Evolutionary conservation across 2,113 vertebrate genomes (phyloP).

Genomic region (Myotis brandtii): DNA sequence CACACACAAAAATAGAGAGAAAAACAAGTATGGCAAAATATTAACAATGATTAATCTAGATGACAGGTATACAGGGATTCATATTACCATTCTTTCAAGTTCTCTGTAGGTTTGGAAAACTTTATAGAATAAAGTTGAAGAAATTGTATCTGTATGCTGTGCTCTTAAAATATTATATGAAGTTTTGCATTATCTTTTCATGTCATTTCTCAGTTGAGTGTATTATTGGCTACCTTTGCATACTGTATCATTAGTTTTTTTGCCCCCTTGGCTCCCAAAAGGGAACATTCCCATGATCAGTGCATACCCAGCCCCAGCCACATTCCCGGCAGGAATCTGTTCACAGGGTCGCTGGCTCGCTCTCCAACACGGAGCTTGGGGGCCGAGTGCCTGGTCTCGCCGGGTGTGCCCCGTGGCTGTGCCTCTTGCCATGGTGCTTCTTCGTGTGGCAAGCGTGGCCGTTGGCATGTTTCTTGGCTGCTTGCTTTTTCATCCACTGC

Average conservation of each 20-base stretch:
- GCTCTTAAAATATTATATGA: background rate
- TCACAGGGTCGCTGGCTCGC: background rate
- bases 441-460: constrained; percentile 34
- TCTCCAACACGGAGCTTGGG: background rate
- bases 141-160: constrained; percentile 14
- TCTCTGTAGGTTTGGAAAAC: constrained; percentile 1
- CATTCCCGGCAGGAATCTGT: background rate
- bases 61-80: background rate
- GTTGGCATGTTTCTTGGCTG: constrained; percentile 51
- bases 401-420: background rate
- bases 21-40: background rate
- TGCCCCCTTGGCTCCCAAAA: background rate
- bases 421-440: background rate
- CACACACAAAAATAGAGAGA: background rate
- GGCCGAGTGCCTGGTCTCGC: background rate
- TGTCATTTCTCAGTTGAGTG: background rate
- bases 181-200: background rate
- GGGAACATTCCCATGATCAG: background rate
- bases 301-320: background rate
- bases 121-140: background rate
- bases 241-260: background rate
- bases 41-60: background rate
- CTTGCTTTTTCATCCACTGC: constrained; percentile 80
- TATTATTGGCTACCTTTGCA: background rate
- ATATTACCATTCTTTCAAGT: background rate